Conservation (phyloP, 2,888 invertebrate genomes). For the Trissoscelio sp. region DNA sequence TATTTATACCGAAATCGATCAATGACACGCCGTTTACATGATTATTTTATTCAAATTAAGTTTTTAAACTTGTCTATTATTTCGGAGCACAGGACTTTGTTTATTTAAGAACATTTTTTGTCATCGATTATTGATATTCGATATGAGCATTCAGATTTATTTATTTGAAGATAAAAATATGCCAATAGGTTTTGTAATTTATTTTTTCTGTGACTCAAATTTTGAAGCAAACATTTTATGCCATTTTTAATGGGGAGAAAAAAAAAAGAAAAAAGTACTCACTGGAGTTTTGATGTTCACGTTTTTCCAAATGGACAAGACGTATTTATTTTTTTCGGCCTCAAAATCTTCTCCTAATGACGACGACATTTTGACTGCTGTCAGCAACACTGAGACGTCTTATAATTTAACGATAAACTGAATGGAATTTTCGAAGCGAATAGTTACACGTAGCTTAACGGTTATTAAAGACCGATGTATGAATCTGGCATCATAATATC, state of each 20-base stretch:
- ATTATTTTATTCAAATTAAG: too few species aligned
- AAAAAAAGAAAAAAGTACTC: conserved; percentile 31
- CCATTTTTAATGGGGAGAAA: too few species aligned
- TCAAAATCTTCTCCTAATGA: conserved; percentile 15
- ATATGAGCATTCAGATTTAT: too few species aligned
- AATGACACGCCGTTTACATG: too few species aligned
- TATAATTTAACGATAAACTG: conserved; percentile 13
- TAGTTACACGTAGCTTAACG: conserved; percentile 33
- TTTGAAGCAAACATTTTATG: too few species aligned
- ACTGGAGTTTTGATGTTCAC: conserved; percentile 14
- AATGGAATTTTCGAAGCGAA: conserved; percentile 9
- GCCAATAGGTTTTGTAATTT: too few species aligned
- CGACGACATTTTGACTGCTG: conserved; percentile 14
- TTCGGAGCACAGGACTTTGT: too few species aligned
- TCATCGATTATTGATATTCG: too few species aligned
- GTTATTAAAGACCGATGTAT: conserved; percentile 25
- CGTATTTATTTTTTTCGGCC: conserved; percentile 28
- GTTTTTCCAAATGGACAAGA: conserved; percentile 44
- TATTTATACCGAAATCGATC: too few species aligned
- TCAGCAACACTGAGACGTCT: not conserved
- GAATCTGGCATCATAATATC: conserved; percentile 35
- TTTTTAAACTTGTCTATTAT: too few species aligned
- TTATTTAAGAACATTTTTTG: too few species aligned
- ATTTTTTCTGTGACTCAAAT: not conserved
- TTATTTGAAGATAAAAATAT: too few species aligned